Percentiles rank a stretch among this genome's conserved stretches.
These are phyloP conservation scores for Triplophysa bombifrons DNA, from an alignment of 2,797 vertebrate species.

Conservation along the genomic window DNA sequence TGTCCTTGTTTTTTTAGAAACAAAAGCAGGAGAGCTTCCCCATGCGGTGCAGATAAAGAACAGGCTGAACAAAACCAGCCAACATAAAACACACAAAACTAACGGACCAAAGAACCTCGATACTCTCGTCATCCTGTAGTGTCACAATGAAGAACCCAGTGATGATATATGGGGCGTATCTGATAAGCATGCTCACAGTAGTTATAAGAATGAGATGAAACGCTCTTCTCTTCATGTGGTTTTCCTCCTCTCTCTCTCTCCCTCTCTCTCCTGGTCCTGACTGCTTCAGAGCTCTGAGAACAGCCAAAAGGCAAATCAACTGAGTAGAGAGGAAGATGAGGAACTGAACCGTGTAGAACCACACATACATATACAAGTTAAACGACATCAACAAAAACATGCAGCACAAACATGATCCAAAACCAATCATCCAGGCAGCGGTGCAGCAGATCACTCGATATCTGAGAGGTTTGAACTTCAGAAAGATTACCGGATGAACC, in stretches of 20 bases:
- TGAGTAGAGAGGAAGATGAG: not conserved
- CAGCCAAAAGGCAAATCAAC: not conserved
- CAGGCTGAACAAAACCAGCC: no score
- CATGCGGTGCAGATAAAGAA: not conserved
- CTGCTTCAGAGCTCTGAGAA: slow-evolving; percentile 24
- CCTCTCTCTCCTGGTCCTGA: not conserved
- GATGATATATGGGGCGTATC: not conserved
- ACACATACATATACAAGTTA: not conserved
- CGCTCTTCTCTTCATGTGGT: slow-evolving; percentile 13
- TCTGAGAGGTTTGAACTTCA: slow-evolving; percentile 54
- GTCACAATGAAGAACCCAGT: not conserved
- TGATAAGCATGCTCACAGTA: no score
- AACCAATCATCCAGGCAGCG: slow-evolving; percentile 12
- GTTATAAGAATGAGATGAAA: slow-evolving; percentile 32
- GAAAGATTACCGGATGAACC: slow-evolving; percentile 49
- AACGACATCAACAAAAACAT: not conserved
- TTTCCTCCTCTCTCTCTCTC: no score
- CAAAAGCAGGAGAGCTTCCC: not conserved
- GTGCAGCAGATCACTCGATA: slow-evolving; percentile 45
- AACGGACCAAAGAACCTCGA: not conserved
- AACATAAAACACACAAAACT: not conserved
- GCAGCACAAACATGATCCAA: not conserved
- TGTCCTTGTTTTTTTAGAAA: no score
- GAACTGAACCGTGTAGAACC: not conserved
- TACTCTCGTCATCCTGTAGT: no score